A percentile compares a stretch with the other conserved stretches of the same genome.
Evolutionary conservation across 2,797 vertebrate genomes (phyloP).

Genomic region (Gadopsis bispinosus): DNA sequence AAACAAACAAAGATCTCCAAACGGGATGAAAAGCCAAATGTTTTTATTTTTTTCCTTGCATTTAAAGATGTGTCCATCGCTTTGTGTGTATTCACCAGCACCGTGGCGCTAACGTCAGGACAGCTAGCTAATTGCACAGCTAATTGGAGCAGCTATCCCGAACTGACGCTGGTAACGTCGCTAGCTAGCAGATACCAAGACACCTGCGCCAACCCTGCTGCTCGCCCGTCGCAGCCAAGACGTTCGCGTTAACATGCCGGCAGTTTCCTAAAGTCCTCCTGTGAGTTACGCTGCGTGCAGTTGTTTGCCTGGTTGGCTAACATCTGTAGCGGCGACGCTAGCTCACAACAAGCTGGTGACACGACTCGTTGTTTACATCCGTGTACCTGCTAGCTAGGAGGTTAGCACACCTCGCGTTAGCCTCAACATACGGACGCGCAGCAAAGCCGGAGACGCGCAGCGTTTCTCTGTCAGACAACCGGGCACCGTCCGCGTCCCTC

Average conservation of each 20-base stretch:
- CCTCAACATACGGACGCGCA: constrained; percentile 21
- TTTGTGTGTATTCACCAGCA: neutral
- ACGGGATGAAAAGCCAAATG: neutral
- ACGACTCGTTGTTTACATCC: constrained; percentile 76
- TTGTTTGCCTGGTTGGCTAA: neutral
- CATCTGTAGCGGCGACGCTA: constrained; percentile 16
- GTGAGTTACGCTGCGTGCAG: too few relatives aligned
- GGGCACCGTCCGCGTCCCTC: constrained; percentile 1
- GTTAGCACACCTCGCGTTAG: constrained; percentile 54
- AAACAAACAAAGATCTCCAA: neutral
- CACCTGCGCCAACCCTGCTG: constrained; percentile 32
- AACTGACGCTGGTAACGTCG: constrained; percentile 5
- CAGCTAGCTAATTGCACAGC: constrained; percentile 18
- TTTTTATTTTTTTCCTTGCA: neutral
- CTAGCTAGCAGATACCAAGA: constrained; percentile 49
- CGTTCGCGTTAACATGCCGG: neutral
- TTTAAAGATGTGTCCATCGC: neutral
- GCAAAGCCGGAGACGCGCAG: constrained; percentile 29
- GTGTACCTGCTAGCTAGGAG: constrained; percentile 70
- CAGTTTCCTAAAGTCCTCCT: neutral
- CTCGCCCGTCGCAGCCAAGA: neutral
- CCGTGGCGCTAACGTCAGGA: neutral
- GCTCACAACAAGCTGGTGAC: constrained; percentile 29
- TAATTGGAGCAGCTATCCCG: neutral
- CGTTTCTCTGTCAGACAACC: neutral